Evolutionary conservation across 2,113 vertebrate species (phyloP), one percentile per base, ranked within the genome.

Genomic region (Vulpes lagopus): DNA sequence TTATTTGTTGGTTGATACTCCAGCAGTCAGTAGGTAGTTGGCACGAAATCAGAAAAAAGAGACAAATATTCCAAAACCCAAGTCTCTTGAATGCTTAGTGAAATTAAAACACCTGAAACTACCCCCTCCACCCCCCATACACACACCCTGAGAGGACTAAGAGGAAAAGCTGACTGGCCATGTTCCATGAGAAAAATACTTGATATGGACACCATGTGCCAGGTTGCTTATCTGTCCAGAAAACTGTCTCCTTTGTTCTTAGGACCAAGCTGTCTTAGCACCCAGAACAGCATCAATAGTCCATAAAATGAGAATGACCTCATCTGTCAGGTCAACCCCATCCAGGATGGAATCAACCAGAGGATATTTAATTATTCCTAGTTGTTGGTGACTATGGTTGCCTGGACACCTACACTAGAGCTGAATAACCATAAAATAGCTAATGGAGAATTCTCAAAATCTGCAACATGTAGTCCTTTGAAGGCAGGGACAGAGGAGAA

Each of bases 31-130:
- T 62, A 86, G 43, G 38, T 25, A 91, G 89, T 12, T 95, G 89
- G 73, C 71, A 83, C 20, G 19, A 89, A 88, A 79, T 94, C 94
- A 96, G 55, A 19, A 91, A 91, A 92, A 49, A 78, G 38, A 96
- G 64, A 85, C 71, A 67, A 94, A 74, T 53, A 86, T 86, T 95
- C 55, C 65, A 91, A 95, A 81, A 53, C 51, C 27, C 23, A 43
- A 9, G n/a, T 64, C 60, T 32, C 9, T 30, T 49, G 32, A 35
- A 60, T 82, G 20, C 32, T 82, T 67, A 82, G 27, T 73, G 43
- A 93, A 87, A 85, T 88, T 88, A 91, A 95, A 92, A 57, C 53
- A 93, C 49, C 81, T 73, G 55, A n/a, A 76, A 55, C 15, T 5
- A 17, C 43, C 15, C 43, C 25, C 15, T n/a, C 3, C 73, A 4